Base-by-base conservation (phyloP, 1,140 invertebrate genomes). In the Drosophila sucinea region DNA sequence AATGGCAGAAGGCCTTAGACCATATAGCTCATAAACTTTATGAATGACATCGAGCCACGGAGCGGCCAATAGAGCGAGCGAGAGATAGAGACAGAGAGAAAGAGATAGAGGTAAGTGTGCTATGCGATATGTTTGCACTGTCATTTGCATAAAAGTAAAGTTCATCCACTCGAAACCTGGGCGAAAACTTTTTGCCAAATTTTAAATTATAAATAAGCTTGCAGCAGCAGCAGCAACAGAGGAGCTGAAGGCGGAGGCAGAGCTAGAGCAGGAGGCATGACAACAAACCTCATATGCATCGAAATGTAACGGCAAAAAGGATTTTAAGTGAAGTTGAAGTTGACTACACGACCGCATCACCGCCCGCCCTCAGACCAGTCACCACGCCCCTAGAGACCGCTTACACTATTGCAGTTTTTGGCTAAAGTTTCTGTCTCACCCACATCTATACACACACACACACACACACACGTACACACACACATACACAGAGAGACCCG, bases 291-390 rank as follows among this genome's bases (percentile, higher is more conserved):
- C 84, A 89, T 90, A 90, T 90, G 84, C 84, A 89, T 87, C 83
- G 84, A 84, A 89, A 89, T 77, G 84, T 87, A 87, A 87, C 82
- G 79, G 81, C 85, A 84, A 84, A 89, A 90, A 84, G 84, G 84
- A 89, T 84, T 90, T 89, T 89, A 89, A 90, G 84, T 89, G 84
- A 89, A 89, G 83, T 87, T 87, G 84, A 87, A 89, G 84, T 89
- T 87, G 84, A 87, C 83, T 87, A 87, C 84, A 87, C 70, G 80
- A 87, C 83, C 83, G 80, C 83, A 87, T 62, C 69, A 75, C 60
- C 25, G 33, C 72, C 11, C 10, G 10, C 38, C 8, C 29, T 5
- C 51, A 4, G 33, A 29, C 55, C 79, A 4, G 55, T 67, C 41
- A 41, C 70, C 51, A 41, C 44, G 44, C 58, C 76, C 60, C 65